These are phyloP conservation scores for Limonius californicus DNA, from an alignment of 1,140 invertebrate species.

Conservation along the genomic window DNA sequence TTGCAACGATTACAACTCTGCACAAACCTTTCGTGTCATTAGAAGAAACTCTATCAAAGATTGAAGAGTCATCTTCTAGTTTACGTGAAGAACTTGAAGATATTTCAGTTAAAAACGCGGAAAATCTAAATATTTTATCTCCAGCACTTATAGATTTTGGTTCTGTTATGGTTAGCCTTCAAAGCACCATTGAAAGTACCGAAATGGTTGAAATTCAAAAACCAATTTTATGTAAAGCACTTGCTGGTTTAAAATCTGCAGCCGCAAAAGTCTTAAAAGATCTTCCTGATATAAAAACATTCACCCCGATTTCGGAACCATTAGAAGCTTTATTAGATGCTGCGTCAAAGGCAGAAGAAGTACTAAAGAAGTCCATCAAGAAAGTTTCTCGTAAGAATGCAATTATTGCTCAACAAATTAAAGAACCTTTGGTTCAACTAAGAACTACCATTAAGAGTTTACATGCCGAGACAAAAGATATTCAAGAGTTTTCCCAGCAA, in stretches of 20 bases:
- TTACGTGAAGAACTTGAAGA: background rate
- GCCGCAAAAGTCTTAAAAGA: background rate
- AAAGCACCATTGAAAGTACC: background rate
- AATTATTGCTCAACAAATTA: background rate
- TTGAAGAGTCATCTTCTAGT: no score
- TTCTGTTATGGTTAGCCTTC: background rate
- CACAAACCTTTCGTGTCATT: no score
- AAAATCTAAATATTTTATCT: background rate
- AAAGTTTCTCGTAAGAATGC: background rate
- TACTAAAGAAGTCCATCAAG: background rate
- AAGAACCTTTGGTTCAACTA: background rate
- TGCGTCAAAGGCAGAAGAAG: background rate
- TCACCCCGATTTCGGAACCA: background rate
- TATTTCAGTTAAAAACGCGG: background rate
- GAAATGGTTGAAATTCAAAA: background rate
- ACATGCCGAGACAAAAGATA: no score
- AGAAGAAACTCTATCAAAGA: no score
- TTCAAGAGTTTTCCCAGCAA: no score
- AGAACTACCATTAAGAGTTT: background rate
- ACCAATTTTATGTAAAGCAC: background rate
- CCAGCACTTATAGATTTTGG: background rate
- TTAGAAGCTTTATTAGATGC: background rate
- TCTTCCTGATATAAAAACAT: background rate
- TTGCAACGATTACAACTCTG: no score
- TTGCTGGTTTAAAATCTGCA: background rate